Evolutionary conservation across 2,113 vertebrate species (phyloP).

Genomic region (Perca schrenkii): DNA sequence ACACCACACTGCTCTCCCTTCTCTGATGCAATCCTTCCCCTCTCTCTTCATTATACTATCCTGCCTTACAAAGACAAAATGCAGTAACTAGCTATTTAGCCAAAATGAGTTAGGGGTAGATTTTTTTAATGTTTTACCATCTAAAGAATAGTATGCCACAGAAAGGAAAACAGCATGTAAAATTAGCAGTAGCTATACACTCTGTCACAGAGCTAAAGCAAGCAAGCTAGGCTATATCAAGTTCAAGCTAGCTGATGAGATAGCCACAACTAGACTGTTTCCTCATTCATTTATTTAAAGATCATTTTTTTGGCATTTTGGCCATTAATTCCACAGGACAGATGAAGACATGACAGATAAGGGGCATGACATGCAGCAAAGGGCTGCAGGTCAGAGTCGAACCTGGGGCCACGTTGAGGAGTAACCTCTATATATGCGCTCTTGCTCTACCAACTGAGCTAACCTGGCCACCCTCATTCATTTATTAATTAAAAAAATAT

Average conservation of each 20-base stretch:
- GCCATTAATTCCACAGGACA: no score
- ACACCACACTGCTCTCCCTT: conserved; percentile 2
- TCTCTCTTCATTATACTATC: neutral
- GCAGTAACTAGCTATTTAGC: neutral
- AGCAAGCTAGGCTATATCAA: neutral
- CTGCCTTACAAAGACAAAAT: neutral
- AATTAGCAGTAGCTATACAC: neutral
- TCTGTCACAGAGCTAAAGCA: neutral
- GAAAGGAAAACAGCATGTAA: neutral
- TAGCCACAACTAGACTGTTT: neutral
- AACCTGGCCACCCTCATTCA: no score
- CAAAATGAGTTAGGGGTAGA: neutral
- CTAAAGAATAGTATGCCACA: neutral
- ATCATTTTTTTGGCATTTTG: neutral
- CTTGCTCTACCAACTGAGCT: no score
- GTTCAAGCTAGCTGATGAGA: neutral
- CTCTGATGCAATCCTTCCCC: neutral
- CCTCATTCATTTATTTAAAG: neutral
- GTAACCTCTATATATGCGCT: no score
- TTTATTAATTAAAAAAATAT: no score
- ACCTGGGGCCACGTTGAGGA: no score
- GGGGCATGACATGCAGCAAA: no score
- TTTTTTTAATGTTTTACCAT: neutral
- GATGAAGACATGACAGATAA: no score
- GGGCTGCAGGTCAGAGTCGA: no score